Percentiles rank a stretch among this genome's conserved stretches.
These are phyloP conservation scores for Isoperla grammatica DNA, from an alignment of 2,888 invertebrate genomes.

Conservation along the genomic window DNA sequence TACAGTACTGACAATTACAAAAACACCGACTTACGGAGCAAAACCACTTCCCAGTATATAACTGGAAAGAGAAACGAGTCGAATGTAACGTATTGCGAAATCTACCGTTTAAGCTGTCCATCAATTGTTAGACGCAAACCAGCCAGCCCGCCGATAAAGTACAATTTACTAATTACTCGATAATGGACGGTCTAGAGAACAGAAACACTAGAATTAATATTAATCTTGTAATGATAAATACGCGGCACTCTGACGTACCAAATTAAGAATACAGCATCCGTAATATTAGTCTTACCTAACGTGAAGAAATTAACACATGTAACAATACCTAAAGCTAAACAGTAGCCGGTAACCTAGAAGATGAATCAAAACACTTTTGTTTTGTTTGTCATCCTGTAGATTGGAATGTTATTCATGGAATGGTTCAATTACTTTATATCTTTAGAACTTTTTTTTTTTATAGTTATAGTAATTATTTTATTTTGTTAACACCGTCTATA, in stretches of 20 bases:
- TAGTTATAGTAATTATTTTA: neutral
- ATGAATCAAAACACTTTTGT: too few relatives aligned
- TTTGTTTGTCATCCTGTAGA: too few relatives aligned
- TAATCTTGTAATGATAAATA: neutral
- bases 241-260: neutral
- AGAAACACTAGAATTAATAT: neutral
- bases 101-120: too few relatives aligned
- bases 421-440: neutral
- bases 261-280: neutral
- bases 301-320: too few relatives aligned
- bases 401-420: neutral
- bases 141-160: neutral
- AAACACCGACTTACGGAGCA: too few relatives aligned
- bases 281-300: neutral
- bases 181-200: slow-evolving; percentile 3
- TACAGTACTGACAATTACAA: too few relatives aligned
- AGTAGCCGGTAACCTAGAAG: too few relatives aligned
- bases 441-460: neutral
- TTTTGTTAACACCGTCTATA: slow-evolving; percentile 18
- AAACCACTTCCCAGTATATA: too few relatives aligned
- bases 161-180: neutral
- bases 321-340: too few relatives aligned
- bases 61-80: too few relatives aligned
- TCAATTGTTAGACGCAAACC: too few relatives aligned
- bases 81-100: too few relatives aligned